Conservation (phyloP, 2,113 vertebrate genomes). For the Gracilinanus agilis region DNA sequence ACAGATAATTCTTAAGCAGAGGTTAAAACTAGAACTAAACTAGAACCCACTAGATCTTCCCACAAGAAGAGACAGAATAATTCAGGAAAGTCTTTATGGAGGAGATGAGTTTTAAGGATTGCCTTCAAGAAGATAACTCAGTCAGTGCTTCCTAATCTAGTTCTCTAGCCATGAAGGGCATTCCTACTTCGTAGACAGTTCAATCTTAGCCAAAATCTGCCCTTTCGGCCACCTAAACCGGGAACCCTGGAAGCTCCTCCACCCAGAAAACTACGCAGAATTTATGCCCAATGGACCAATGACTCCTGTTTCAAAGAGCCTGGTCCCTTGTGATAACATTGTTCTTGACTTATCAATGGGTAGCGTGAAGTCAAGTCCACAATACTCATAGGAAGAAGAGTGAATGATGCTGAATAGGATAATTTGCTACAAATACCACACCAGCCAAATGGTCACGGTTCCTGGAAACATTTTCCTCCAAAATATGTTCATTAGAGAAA, state of each 20-base stretch:
- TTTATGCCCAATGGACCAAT: slow-evolving; percentile 57
- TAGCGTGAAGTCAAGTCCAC: background rate
- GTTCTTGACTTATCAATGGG: slow-evolving; percentile 57
- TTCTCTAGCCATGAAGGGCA: background rate
- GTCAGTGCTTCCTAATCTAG: background rate
- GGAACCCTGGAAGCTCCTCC: background rate
- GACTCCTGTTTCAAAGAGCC: slow-evolving; percentile 27
- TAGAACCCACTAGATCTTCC: background rate
- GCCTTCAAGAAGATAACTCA: background rate
- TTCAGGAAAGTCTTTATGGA: background rate
- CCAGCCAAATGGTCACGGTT: background rate
- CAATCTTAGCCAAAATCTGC: background rate
- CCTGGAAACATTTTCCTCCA: background rate
- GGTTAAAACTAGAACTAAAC: too few species aligned
- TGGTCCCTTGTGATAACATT: slow-evolving; percentile 63
- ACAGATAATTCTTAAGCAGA: background rate
- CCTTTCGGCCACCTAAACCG: background rate
- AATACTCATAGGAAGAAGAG: slow-evolving; percentile 21
- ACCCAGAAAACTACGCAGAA: slow-evolving; percentile 16
- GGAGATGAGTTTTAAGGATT: background rate
- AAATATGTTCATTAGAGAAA: background rate
- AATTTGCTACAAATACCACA: slow-evolving; percentile 37
- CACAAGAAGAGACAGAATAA: background rate
- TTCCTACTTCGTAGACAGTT: background rate
- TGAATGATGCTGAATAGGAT: slow-evolving; percentile 7